Conservation (phyloP, 2,797 vertebrate genomes). For the Alosa sapidissima region DNA sequence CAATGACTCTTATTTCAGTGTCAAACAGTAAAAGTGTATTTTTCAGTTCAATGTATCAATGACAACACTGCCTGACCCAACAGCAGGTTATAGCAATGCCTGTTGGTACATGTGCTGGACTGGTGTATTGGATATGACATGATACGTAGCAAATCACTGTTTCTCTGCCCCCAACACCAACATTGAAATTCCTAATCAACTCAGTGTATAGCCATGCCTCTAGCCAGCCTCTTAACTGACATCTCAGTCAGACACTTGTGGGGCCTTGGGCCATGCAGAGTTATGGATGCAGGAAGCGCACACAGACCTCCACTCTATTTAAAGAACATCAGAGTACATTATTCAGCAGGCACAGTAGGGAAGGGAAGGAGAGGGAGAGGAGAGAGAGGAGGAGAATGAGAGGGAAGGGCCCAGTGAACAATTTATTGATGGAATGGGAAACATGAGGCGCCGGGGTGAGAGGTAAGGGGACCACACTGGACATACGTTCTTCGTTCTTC, state of each 20-base stretch:
- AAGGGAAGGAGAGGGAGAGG: not conserved
- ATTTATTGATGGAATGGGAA: not conserved
- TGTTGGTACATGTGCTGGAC: not conserved
- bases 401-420: not conserved
- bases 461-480: not conserved
- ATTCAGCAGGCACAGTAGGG: conserved; percentile 2
- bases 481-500: not conserved
- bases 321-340: conserved; percentile 8
- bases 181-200: not conserved
- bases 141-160: not conserved
- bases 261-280: not conserved
- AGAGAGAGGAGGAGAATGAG: not conserved
- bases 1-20: too few relatives aligned
- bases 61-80: not conserved
- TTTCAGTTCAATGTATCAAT: too few relatives aligned
- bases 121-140: not conserved
- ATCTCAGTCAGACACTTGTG: not conserved
- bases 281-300: not conserved
- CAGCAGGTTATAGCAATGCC: not conserved
- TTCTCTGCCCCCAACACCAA: not conserved
- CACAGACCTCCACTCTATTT: conserved; percentile 11
- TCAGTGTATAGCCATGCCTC: not conserved
- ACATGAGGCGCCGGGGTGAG: not conserved
- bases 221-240: not conserved
- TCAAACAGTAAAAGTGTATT: too few relatives aligned